phyloP scores from a whole-genome alignment of 2,113 vertebrate genomes.

The Sinocyclocheilus anshuiensis region DNA sequence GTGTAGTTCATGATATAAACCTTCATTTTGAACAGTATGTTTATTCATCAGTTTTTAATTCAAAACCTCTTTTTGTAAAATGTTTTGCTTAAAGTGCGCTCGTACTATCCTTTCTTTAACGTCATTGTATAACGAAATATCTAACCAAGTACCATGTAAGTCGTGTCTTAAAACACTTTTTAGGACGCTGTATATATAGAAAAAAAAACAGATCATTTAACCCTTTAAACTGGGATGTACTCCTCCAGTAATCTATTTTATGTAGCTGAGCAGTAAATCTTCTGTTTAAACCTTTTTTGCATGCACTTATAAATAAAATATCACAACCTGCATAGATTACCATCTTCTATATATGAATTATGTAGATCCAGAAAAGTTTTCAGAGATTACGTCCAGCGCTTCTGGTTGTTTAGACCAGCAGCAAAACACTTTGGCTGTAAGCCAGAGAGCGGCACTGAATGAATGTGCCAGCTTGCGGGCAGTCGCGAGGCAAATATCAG shows the following conservation, averaged over 20 bases:
- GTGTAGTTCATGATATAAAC: too few species aligned
- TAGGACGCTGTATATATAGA: too few species aligned
- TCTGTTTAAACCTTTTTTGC: neutral
- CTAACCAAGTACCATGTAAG: too few species aligned
- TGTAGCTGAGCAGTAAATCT: neutral
- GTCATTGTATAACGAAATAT: too few species aligned
- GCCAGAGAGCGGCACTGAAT: slow-evolving; percentile 27
- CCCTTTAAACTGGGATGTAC: neutral
- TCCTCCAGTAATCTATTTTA: neutral
- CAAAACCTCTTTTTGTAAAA: too few species aligned
- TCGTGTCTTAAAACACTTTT: too few species aligned
- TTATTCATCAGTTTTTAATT: too few species aligned
- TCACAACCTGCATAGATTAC: slow-evolving; percentile 18
- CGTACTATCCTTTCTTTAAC: too few species aligned
- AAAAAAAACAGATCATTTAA: neutral
- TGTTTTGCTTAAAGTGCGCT: too few species aligned
- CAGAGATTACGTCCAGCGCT: slow-evolving; percentile 29
- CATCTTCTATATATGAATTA: slow-evolving; percentile 36
- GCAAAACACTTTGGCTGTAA: slow-evolving; percentile 24
- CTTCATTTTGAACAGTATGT: too few species aligned
- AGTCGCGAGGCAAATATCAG: slow-evolving; percentile 39
- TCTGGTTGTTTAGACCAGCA: slow-evolving; percentile 34
- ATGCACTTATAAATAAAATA: slow-evolving; percentile 12
- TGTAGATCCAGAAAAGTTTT: slow-evolving; percentile 15
- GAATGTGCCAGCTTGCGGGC: slow-evolving; percentile 17